These are phyloP conservation scores for Acleris holmiana DNA, from an alignment of 2,888 invertebrate genomes.

Conservation along the genomic window DNA sequence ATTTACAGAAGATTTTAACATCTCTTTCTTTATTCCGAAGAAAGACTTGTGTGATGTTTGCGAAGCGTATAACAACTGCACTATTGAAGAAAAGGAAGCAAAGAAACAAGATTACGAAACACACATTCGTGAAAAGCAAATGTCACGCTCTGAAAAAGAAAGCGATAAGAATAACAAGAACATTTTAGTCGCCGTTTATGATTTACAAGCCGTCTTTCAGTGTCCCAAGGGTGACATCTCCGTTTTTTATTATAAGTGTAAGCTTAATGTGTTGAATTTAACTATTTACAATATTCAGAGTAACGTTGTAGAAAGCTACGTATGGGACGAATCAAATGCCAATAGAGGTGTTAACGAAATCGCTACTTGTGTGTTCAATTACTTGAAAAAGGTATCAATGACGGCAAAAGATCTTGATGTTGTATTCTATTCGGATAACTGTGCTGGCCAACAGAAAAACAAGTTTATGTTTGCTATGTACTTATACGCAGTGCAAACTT, in stretches of 20 bases:
- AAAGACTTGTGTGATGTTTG: conserved; percentile 42
- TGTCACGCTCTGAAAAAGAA: conserved; percentile 43
- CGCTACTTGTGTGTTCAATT: conserved; percentile 52
- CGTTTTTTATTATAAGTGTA: conserved; percentile 50
- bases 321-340: conserved; percentile 55
- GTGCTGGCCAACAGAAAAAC: conserved; percentile 49
- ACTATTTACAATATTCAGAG: conserved; percentile 49
- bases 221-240: conserved; percentile 50
- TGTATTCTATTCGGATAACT: conserved; percentile 53
- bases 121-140: conserved; percentile 42
- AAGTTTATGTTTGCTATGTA: conserved; percentile 33
- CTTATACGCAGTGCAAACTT: conserved; percentile 11
- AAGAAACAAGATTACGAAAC: conserved; percentile 41
- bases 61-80: conserved; percentile 41
- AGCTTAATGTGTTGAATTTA: conserved; percentile 49
- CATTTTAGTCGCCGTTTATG: conserved; percentile 38
- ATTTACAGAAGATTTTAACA: conserved; percentile 43
- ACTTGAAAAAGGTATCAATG: conserved; percentile 44
- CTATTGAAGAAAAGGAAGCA: conserved; percentile 44
- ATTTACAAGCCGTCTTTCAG: conserved; percentile 51
- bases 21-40: conserved; percentile 22
- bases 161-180: conserved; percentile 42
- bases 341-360: conserved; percentile 53
- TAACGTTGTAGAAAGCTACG: conserved; percentile 45
- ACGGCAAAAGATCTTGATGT: conserved; percentile 39